Percentiles rank a stretch among this genome's conserved stretches.
phyloP scores from a whole-genome alignment of 30 jellyfish, hydroid and myxozoan species.

The Pseudorhiza aurosa region DNA sequence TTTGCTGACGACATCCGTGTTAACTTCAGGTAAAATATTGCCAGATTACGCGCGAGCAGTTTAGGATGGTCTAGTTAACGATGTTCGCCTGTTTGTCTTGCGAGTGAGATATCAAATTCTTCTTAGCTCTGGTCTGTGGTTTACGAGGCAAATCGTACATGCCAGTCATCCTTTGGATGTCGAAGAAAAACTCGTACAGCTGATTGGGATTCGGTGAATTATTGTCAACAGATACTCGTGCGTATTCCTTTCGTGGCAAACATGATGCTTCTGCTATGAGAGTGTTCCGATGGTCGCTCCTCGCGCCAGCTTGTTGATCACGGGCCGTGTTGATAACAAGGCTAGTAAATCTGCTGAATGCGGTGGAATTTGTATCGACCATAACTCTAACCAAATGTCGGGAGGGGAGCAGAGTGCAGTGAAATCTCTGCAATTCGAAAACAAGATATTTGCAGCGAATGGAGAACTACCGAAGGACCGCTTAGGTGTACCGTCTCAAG shows the following conservation, averaged over 20 bases:
- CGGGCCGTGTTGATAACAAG: constrained; percentile 52
- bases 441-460: constrained; percentile 31
- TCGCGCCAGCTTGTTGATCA: constrained; percentile 32
- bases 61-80: constrained; percentile 22
- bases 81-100: constrained; percentile 53
- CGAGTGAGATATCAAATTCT: constrained; percentile 59
- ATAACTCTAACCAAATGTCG: constrained; percentile 53
- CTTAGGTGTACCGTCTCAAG: constrained; percentile 20
- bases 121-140: constrained; percentile 72
- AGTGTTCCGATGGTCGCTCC: constrained; percentile 52
- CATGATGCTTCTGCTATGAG: neutral
- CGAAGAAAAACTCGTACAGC: neutral
- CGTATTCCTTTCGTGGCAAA: too few relatives aligned
- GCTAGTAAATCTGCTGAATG: constrained; percentile 45
- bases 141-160: constrained; percentile 58
- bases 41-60: constrained; percentile 44
- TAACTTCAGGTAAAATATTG: constrained; percentile 11
- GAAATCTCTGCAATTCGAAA: constrained; percentile 35
- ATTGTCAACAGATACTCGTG: too few relatives aligned
- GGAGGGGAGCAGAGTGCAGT: constrained; percentile 34
- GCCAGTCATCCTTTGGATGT: constrained; percentile 25
- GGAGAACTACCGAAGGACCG: constrained; percentile 28
- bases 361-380: constrained; percentile 55
- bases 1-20: constrained; percentile 19
- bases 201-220: too few relatives aligned